A percentile compares a stretch with the other conserved stretches of the same genome.
Evolutionary conservation across 2,888 invertebrate species (phyloP).

Genomic region (Agrochola lychnidis): DNA sequence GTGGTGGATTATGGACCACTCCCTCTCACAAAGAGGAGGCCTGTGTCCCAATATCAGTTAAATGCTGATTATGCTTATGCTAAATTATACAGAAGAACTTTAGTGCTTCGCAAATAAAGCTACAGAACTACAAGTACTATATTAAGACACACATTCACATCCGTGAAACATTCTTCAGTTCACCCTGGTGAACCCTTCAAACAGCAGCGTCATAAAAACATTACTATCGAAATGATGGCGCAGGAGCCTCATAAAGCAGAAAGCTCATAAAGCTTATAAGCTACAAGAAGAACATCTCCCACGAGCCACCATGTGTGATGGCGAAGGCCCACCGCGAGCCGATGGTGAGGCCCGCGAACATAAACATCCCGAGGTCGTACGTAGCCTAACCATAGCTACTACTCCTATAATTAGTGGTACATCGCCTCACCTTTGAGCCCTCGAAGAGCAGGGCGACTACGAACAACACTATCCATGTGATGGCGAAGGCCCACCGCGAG

Average conservation of each 20-base stretch:
- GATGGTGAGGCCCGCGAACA: conserved; percentile 92
- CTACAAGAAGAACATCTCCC: conserved; percentile 19
- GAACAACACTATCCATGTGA: conserved; percentile 91
- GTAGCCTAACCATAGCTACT: conserved; percentile 92
- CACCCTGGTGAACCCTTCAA: neutral
- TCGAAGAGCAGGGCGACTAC: conserved; percentile 92
- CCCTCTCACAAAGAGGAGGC: neutral
- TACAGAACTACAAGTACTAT: neutral
- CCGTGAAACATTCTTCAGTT: neutral
- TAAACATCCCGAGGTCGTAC: conserved; percentile 91
- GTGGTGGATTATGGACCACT: neutral
- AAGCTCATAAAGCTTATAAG: too few relatives aligned
- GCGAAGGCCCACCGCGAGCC: conserved; percentile 89
- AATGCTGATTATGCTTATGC: neutral
- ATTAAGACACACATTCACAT: neutral
- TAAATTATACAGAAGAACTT: neutral
- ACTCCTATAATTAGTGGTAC: neutral
- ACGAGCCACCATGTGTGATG: conserved; percentile 86
- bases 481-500: conserved; percentile 88
- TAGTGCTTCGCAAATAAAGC: neutral
- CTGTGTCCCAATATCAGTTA: neutral
- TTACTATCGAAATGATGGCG: neutral
- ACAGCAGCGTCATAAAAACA: neutral
- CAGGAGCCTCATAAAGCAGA: neutral
- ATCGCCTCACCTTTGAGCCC: conserved; percentile 85